Conservation (phyloP, 2,888 invertebrate species). For the Leptothorax acervorum region DNA sequence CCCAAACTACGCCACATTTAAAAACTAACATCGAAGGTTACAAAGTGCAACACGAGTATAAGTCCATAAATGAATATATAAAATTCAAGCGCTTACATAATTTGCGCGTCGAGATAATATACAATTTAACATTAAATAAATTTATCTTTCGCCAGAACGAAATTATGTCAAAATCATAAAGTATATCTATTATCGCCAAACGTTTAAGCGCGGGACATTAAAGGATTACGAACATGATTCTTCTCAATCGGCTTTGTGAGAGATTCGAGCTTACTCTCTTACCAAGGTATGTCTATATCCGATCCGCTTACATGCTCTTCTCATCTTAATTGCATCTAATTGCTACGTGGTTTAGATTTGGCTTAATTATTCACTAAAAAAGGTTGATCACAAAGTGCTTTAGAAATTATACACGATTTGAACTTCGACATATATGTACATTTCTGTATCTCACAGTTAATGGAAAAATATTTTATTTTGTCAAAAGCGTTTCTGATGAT, state of each 20-base stretch:
- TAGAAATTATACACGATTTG: not conserved
- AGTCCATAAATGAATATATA: no score
- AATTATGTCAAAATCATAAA: not conserved
- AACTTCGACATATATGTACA: not conserved
- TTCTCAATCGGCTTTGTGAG: conserved; percentile 34
- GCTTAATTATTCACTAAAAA: not conserved
- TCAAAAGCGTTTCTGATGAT: not conserved
- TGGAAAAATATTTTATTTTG: not conserved
- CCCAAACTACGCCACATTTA: no score
- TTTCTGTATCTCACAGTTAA: not conserved
- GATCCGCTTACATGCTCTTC: conserved; percentile 17
- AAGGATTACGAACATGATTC: conserved; percentile 36
- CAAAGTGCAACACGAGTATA: no score
- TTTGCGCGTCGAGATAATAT: no score
- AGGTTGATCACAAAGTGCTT: not conserved
- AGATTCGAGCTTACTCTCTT: conserved; percentile 22
- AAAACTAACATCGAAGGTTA: no score
- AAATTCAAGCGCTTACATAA: no score
- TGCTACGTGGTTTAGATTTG: not conserved
- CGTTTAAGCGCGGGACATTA: conserved; percentile 13
- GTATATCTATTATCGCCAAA: not conserved
- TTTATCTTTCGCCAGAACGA: not conserved
- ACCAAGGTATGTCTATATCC: conserved; percentile 12
- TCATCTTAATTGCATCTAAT: conserved; percentile 29
- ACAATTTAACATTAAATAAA: not conserved